phyloP scores from a whole-genome alignment of 2,888 invertebrate species.

The Pterobdella sp. region DNA sequence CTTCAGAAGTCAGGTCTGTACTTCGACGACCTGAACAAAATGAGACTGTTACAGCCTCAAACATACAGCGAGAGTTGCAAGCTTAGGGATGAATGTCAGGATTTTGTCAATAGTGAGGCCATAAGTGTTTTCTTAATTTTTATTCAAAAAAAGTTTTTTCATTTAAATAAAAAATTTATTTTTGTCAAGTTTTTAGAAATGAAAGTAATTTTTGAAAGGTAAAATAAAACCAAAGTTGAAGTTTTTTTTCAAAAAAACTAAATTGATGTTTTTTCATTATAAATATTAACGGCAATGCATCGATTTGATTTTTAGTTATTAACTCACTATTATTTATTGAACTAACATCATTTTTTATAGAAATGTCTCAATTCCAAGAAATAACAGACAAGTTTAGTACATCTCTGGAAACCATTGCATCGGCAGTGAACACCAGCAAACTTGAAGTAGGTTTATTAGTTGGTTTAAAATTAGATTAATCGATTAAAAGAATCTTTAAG shows the following conservation, averaged over 20 bases:
- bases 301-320: no score
- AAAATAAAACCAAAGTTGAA: no score
- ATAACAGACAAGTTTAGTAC: conserved; percentile 70
- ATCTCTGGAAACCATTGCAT: conserved; percentile 66
- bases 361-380: conserved; percentile 67
- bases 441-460: conserved; percentile 57
- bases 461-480: background rate
- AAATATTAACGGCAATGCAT: no score
- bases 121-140: no score
- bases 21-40: conserved; percentile 79
- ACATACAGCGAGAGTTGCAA: conserved; percentile 71
- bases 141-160: no score
- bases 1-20: conserved; percentile 61
- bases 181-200: no score
- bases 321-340: no score
- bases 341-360: conserved; percentile 50
- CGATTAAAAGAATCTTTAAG: no score
- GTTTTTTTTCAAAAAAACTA: no score
- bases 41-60: conserved; percentile 69
- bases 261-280: no score
- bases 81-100: conserved; percentile 74
- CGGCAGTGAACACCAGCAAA: conserved; percentile 81
- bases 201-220: no score
- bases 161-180: no score
- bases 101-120: conserved; percentile 76